A percentile compares a stretch with the other conserved stretches of the same genome.
phyloP scores from a whole-genome alignment of 2,888 invertebrate genomes.

The Julus scanicus region DNA sequence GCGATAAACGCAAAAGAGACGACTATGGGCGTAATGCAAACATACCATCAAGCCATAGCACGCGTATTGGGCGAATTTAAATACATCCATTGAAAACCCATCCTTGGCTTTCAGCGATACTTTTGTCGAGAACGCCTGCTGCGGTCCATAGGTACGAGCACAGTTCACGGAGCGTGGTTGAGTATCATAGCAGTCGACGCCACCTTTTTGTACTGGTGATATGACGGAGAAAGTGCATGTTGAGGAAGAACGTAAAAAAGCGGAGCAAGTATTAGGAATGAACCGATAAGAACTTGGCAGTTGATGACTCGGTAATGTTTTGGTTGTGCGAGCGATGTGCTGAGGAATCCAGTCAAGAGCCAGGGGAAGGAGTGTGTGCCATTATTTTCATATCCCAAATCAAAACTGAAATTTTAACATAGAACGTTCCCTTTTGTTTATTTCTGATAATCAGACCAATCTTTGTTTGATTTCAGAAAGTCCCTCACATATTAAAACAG shows the following conservation, averaged over 20 bases:
- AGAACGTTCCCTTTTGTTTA: background rate
- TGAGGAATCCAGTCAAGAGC: background rate
- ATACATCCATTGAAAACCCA: background rate
- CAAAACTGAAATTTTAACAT: too few species aligned
- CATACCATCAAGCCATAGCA: background rate
- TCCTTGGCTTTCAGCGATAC: background rate
- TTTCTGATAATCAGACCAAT: background rate
- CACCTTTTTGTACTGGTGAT: constrained; percentile 37
- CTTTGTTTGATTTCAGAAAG: background rate
- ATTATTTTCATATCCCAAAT: too few species aligned
- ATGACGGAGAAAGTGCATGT: constrained; percentile 20
- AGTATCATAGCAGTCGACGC: background rate
- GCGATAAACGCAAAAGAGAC: background rate
- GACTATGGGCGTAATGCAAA: background rate
- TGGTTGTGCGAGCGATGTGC: background rate
- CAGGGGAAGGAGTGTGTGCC: background rate
- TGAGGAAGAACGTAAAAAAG: constrained; percentile 14
- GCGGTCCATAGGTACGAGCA: background rate
- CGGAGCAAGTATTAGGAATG: constrained; percentile 35
- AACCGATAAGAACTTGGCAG: background rate
- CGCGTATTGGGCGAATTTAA: background rate
- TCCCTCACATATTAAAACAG: too few species aligned
- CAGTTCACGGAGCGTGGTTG: background rate
- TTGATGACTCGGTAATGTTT: background rate
- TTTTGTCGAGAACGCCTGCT: background rate